Evolutionary conservation across 1,140 invertebrate species (phyloP).

Genomic region (Procambarus clarkii): DNA sequence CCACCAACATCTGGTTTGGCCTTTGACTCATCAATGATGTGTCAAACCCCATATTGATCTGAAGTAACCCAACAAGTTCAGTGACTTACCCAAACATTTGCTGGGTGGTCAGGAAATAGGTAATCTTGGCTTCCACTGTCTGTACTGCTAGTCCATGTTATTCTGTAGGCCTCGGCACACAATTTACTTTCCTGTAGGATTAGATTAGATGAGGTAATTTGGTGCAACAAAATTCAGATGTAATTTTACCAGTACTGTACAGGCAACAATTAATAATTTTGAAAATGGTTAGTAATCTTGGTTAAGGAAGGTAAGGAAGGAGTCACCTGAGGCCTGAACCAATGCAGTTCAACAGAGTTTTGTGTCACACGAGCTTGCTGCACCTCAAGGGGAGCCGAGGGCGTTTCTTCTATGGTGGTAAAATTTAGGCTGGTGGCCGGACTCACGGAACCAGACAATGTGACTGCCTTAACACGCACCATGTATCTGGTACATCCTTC

Average conservation of each 20-base stretch:
- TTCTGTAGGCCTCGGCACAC: not conserved
- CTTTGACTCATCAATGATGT: no score
- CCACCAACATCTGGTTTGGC: no score
- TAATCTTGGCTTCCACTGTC: not conserved
- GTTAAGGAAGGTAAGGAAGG: not conserved
- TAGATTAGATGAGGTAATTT: no score
- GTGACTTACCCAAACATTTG: not conserved
- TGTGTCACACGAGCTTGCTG: not conserved
- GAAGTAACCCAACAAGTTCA: no score
- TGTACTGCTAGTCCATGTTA: not conserved
- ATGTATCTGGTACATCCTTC: not conserved
- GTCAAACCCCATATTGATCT: no score
- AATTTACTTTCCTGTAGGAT: not conserved
- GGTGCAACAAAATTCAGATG: not conserved
- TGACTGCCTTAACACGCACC: not conserved
- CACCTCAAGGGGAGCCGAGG: not conserved
- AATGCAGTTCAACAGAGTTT: not conserved
- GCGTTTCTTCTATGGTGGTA: not conserved
- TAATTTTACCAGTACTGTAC: not conserved
- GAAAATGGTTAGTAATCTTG: not conserved
- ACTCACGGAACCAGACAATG: not conserved
- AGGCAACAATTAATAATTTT: not conserved
- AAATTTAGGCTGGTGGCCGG: not conserved
- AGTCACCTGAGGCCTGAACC: not conserved
- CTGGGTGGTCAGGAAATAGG: not conserved